Percentiles rank a stretch among this genome's conserved stretches.
Evolutionary conservation across 2,888 invertebrate genomes (phyloP).

Genomic region (Harpalus rubripes): DNA sequence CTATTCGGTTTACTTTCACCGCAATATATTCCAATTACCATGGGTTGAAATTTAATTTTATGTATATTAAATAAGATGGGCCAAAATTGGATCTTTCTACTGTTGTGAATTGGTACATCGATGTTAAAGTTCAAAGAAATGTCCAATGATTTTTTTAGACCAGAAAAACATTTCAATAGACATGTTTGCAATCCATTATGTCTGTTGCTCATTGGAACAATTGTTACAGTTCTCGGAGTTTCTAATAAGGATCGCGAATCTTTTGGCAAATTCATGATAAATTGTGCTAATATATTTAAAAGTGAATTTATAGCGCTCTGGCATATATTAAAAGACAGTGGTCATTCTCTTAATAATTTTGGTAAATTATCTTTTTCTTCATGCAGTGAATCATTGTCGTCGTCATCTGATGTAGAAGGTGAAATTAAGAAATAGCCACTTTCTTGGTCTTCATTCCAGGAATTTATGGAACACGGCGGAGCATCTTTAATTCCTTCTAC

Average conservation of each 20-base stretch:
- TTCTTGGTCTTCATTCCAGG: too few species aligned
- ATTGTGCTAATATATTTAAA: slow-evolving; percentile 14
- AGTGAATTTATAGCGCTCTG: slow-evolving; percentile 31
- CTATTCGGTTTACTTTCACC: too few species aligned
- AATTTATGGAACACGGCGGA: too few species aligned
- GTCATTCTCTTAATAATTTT: slow-evolving; percentile 32
- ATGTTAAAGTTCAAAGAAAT: slow-evolving; percentile 30
- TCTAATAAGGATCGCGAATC: slow-evolving; percentile 14
- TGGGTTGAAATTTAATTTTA: slow-evolving; percentile 10
- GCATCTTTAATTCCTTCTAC: too few species aligned
- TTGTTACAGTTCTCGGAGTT: slow-evolving; percentile 12
- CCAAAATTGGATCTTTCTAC: slow-evolving; percentile 35
- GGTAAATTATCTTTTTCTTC: slow-evolving; percentile 25
- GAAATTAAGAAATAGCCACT: too few species aligned
- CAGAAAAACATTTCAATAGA: too few species aligned
- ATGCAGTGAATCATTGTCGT: too few species aligned
- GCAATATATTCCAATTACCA: too few species aligned
- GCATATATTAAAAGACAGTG: slow-evolving; percentile 16
- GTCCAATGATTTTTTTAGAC: not conserved
- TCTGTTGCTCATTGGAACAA: not conserved
- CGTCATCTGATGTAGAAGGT: too few species aligned
- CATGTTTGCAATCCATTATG: not conserved
- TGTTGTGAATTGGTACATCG: slow-evolving; percentile 33
- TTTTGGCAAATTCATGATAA: slow-evolving; percentile 12
- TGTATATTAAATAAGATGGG: slow-evolving; percentile 36